Evolutionary conservation across 2,888 invertebrate genomes (phyloP), one percentile per base, ranked within the genome.

Genomic region (Opisthograptis luteolata): DNA sequence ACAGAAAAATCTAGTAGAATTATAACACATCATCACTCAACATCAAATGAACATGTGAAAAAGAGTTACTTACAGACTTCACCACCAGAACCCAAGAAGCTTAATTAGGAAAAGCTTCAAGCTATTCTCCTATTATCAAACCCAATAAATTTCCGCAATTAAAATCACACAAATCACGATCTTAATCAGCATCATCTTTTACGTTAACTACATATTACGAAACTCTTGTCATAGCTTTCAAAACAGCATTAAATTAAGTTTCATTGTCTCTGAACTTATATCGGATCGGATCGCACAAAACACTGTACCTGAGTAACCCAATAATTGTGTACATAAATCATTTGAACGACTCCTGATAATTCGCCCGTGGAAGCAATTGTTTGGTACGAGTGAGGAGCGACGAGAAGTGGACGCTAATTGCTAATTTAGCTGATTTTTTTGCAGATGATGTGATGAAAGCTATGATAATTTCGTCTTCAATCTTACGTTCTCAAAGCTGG

Each of bases 291-390:
- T 86, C 86, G 80, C 73, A 80, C 84, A 84, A 87, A 85, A 86
- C 87, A 86, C 68, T 79, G 81, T 82, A 87, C 87, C 88, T 88
- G 88, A 86, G 84, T 87, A 84, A 85, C 88, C 88, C 89, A 89
- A 90, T 90, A 90, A 90, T 89, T 89, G 88, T 87, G 86, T 86
- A 86, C 87, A 88, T 90, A 90, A 88, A 89, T 90, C 90, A 90
- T 86, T 84, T 80, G 86, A 89, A 90, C 87, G 89, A 87, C 88
- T 89, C 70, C 87, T 87, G 89, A 89, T 90, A 90, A 90, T 89
- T 88, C 84, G 82, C 84, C 81, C 80, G 80, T 69, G 73, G 76
- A 78, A 81, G 76, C 80, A 71, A 78, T 67, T 71, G 74, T 63
- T 43, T 66, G 75, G 70, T 43, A 17, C 55, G 62, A 73, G 67